Base-by-base conservation (phyloP, 1,140 invertebrate genomes). In the Drosophila busckii region DNA sequence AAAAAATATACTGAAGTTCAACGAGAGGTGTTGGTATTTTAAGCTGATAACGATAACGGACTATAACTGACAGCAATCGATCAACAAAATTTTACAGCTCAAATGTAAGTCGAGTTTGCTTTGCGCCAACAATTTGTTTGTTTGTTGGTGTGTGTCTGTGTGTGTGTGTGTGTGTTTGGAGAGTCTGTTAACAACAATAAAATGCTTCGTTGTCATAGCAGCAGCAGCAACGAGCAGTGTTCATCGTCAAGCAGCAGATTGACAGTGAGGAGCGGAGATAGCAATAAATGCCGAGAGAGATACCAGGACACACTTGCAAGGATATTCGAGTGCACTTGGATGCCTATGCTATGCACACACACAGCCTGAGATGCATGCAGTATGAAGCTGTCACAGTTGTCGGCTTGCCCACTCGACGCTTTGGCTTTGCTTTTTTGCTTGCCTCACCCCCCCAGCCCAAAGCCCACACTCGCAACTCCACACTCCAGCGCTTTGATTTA, bases 141-240 rank as follows among this genome's bases (percentile, higher is more conserved):
- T 29, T 5, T 25, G 20, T 53, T 20, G 17, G 40, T 8, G 9
- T 15, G 6, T 31, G 31, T 22, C 9, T 25, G 10, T n/a, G 0
- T 46, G 31, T 60, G n/a, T 41, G 50, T 46, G 13, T 44, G 26
- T 59, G 44, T 69, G 41, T 52, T 15, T 26, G 17, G 15, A 44
- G 49, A 45, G 56, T 60, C 40, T 54, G 56, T 60, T 76, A 63
- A 66, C 71, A 80, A 76, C 71, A 76, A 76, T 76, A 76, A 80
- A 76, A 76, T 76, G 71, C 71, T 67, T 80, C 71, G 71, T 71
- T 71, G 71, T 76, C 71, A 76, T 64, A 67, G 73, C 71, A 54
- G n/a, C n/a, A n/a, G n/a, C 50, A 44, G 56, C n/a, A n/a, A n/a
- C n/a, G n/a, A n/a, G n/a, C n/a, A 54, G 45, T 46, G 50, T 54